Percentiles rank a stretch among this genome's conserved stretches.
Conservation (phyloP, 2,797 vertebrate genomes). For the Luscinia megarhynchos region DNA sequence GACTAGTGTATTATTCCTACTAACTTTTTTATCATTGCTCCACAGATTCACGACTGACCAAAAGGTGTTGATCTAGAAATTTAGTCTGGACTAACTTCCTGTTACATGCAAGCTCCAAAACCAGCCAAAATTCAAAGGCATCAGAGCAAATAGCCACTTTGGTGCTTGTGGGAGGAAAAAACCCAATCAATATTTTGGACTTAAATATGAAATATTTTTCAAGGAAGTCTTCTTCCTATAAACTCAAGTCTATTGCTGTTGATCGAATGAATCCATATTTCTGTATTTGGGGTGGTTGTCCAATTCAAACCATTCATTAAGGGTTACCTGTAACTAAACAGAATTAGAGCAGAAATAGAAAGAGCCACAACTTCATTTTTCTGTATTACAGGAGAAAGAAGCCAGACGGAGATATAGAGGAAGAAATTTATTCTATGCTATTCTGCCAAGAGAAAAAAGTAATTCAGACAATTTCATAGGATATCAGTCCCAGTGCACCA, state of each 20-base stretch:
- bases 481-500: slow-evolving; percentile 36
- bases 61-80: neutral
- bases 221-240: neutral
- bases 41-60: neutral
- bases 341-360: neutral
- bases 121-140: neutral
- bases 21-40: neutral
- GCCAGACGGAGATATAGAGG: neutral
- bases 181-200: neutral
- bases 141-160: neutral
- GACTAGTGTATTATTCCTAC: neutral
- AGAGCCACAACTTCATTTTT: neutral
- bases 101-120: neutral
- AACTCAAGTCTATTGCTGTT: neutral
- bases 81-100: neutral
- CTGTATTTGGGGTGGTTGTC: neutral
- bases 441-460: slow-evolving; percentile 22
- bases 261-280: neutral
- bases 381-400: neutral
- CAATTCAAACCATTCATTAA: neutral
- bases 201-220: neutral
- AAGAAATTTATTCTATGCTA: slow-evolving; percentile 20
- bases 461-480: slow-evolving; percentile 22
- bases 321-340: neutral
- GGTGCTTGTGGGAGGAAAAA: neutral